A percentile compares a stretch with the other conserved stretches of the same genome.
Evolutionary conservation across 2,888 invertebrate species (phyloP).

Genomic region (Belgica antarctica): DNA sequence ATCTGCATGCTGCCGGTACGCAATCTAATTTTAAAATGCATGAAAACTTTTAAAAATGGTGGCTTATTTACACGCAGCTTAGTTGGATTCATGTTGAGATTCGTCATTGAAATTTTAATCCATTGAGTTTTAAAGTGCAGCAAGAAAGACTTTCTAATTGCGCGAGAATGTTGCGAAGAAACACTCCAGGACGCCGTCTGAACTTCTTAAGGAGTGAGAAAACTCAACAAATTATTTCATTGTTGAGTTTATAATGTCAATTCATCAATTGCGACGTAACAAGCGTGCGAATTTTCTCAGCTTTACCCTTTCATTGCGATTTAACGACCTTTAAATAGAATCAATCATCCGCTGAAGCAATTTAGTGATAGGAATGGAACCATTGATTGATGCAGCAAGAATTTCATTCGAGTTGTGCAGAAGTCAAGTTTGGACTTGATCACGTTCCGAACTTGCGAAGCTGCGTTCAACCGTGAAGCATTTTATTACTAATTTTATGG

Average conservation of each 20-base stretch:
- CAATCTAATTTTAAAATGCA: conserved; percentile 29
- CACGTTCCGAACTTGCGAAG: too few species aligned
- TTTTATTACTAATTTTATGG: too few species aligned
- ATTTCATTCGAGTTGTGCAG: too few species aligned
- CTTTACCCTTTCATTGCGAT: conserved; percentile 26
- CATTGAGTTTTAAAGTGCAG: neutral
- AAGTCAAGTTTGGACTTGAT: too few species aligned
- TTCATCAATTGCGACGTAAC: conserved; percentile 33
- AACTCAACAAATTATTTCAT: neutral
- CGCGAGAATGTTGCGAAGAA: neutral
- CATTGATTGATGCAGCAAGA: too few species aligned
- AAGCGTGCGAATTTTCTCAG: conserved; percentile 36
- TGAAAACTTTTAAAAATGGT: conserved; percentile 35
- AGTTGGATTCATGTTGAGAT: neutral
- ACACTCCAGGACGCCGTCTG: neutral
- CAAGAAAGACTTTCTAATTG: conserved; percentile 17
- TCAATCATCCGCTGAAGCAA: neutral
- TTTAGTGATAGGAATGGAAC: too few species aligned
- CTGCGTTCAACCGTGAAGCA: too few species aligned
- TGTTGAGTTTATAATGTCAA: neutral
- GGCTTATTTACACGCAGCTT: conserved; percentile 30
- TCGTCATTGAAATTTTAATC: neutral
- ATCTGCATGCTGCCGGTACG: conserved; percentile 28
- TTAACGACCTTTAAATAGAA: neutral
- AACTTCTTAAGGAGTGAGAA: neutral